Evolutionary conservation across 2,113 vertebrate genomes (phyloP).

Genomic region (Catagonus wagneri): DNA sequence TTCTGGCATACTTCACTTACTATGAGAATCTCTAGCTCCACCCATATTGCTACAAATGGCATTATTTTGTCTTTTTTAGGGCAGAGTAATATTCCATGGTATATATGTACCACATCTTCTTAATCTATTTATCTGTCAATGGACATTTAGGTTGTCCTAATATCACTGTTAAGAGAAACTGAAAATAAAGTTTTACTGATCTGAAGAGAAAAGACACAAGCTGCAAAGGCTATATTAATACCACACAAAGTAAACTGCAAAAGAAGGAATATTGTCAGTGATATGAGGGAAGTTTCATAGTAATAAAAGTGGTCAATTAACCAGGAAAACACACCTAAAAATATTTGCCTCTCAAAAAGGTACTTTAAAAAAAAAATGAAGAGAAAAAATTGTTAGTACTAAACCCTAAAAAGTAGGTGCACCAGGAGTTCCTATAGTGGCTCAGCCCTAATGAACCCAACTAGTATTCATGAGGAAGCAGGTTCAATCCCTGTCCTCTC

Average conservation of each 20-base stretch:
- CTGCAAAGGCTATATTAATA: neutral
- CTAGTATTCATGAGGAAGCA: too few relatives aligned
- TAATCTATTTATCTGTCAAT: too few relatives aligned
- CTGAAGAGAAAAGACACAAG: neutral
- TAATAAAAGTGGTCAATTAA: neutral
- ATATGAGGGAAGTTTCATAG: neutral
- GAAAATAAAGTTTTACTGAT: neutral
- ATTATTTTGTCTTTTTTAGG: too few relatives aligned
- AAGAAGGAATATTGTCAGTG: neutral
- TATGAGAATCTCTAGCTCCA: too few relatives aligned
- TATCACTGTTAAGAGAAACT: neutral
- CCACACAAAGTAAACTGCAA: neutral
- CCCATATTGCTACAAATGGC: too few relatives aligned
- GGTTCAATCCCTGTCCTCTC: too few relatives aligned
- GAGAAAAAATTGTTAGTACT: neutral
- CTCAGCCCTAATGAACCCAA: too few relatives aligned
- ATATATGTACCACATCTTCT: too few relatives aligned
- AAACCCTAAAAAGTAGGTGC: neutral
- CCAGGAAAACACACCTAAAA: neutral
- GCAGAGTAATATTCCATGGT: too few relatives aligned
- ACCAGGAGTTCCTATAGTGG: too few relatives aligned
- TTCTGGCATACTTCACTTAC: too few relatives aligned
- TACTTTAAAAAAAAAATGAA: neutral
- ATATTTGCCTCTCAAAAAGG: neutral
- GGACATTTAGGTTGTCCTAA: neutral